Base-by-base conservation (phyloP, 2,888 invertebrate genomes). In the Nebria brevicollis region DNA sequence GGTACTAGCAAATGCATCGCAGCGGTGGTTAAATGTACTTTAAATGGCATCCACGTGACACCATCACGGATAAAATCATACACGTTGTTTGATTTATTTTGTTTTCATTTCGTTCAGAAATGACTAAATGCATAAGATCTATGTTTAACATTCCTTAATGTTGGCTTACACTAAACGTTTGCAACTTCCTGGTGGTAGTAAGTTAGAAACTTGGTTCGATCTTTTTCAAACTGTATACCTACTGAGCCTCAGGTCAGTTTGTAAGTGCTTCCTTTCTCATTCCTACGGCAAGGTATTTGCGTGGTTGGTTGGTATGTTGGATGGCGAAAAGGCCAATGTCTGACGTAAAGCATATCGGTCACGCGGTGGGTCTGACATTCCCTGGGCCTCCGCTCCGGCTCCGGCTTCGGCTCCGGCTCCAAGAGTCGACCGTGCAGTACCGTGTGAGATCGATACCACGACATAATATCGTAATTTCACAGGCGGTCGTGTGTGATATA, bases 381-480 rank as follows among this genome's bases (percentile, higher is more conserved):
- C 54, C 54, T 54, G 54, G 54, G 54, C 8, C 54, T 54, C 54
- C 54, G 54, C 34, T 34, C n/a, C 68, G 68, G 72, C 15, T 42
- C 41, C 34, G 54, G 54, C 8, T 8, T 54, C 54, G 7, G 54
- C 34, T 34, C n/a, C 68, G 68, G 72, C 15, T 42, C 41, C 34
- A 42, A 72, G 54, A 54, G 54, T 54, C 54, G 54, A 8, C 7
- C 54, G 54, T 54, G 54, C 54, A 54, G 54, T 54, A 54, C 54
- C 54, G 54, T 54, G 11, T 1, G 43, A 68, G 25, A 77, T 77
- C 77, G 77, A 77, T 77, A 70, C 66, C 25, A 54, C 25, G 20
- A 75, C 43, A 75, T 75, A 75, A 75, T 75, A 75, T 75, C 75
- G 75, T 26, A 75, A 54, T 54, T 54, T 54, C 54, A 54, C 54